Base-by-base conservation (phyloP, 2,113 vertebrate genomes). In the Labeo rohita region DNA sequence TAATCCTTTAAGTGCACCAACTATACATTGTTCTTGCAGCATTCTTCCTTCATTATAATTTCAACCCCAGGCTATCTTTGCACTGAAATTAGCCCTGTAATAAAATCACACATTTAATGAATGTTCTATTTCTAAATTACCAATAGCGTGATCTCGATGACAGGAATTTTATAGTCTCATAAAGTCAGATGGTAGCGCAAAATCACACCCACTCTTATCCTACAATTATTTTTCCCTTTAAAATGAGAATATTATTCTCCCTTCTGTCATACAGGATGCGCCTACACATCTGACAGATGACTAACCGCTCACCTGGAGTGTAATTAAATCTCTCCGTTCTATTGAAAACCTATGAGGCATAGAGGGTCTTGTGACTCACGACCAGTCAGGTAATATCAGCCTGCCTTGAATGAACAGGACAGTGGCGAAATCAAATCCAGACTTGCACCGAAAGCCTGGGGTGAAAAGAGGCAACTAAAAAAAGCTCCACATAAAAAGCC, bases 391-490 rank as follows among this genome's bases (percentile, higher is more conserved):
- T 77, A 84, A 87, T 87, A 82, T 87, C 72, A 81, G 79, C 70
- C 87, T 87, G 70, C 54, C 74, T 87, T 80, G 91, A 89, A 89
- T 90, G 89, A 91, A 85, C 59, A 85, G 80, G 80, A 36, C 6
- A 34, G 86, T 86, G 78, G 84, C 68, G 12, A 70, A 83, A 84
- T 87, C 90, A 86, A 88, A 86, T 91, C 85, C 91, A 79, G 90
- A 93, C 94, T 92, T 92, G 93, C 80, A n/a, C 87, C 34, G 88
- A 92, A 90, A 87, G 86, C 91, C 91, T 1, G 36, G 77, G 91
- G 92, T 89, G 85, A 61, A 36, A 61, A 36, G 23, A 49, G 49
- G 72, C 66, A 91, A 91, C 92, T 93, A 92, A 91, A 94, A 92
- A 93, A 91, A 92, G 89, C 56, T 61, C 52, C 70, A 54, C 15